phyloP scores from a whole-genome alignment of 2,888 invertebrate genomes.

The Nasonia oneida region DNA sequence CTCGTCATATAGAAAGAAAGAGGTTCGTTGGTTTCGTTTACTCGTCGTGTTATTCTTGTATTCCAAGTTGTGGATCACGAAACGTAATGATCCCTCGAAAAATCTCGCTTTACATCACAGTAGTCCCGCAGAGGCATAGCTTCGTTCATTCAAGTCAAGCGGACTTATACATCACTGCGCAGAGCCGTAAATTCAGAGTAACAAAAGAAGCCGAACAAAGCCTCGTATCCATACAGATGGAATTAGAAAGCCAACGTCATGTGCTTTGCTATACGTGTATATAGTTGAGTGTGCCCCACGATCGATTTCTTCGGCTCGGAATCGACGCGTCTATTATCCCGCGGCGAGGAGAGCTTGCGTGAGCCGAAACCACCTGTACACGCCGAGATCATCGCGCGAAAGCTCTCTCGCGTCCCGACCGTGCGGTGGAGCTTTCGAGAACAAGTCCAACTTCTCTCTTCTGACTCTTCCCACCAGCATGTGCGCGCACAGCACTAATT shows the following conservation, averaged over 20 bases:
- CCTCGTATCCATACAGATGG: background rate
- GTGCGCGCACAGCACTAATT: background rate
- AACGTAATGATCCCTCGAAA: too few species aligned
- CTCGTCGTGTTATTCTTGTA: background rate
- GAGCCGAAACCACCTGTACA: slow-evolving; percentile 35
- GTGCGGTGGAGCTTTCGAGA: background rate
- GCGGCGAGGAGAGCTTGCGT: background rate
- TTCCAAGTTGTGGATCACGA: too few species aligned
- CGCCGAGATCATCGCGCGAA: background rate
- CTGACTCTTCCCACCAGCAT: background rate
- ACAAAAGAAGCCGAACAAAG: slow-evolving; percentile 13
- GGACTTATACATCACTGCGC: background rate
- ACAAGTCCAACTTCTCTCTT: background rate
- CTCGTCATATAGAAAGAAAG: background rate
- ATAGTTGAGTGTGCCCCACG: background rate
- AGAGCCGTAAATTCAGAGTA: background rate
- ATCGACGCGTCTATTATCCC: slow-evolving; percentile 18
- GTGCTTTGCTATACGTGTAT: too few species aligned
- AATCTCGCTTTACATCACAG: too few species aligned
- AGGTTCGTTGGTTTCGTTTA: background rate
- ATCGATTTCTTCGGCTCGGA: slow-evolving; percentile 13
- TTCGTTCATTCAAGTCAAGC: background rate
- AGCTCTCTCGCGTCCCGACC: background rate
- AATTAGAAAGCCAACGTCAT: slow-evolving; percentile 7
- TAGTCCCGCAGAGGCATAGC: too few species aligned